Evolutionary conservation across 2,888 invertebrate genomes (phyloP).

Genomic region (Sminthurinus aureus): DNA sequence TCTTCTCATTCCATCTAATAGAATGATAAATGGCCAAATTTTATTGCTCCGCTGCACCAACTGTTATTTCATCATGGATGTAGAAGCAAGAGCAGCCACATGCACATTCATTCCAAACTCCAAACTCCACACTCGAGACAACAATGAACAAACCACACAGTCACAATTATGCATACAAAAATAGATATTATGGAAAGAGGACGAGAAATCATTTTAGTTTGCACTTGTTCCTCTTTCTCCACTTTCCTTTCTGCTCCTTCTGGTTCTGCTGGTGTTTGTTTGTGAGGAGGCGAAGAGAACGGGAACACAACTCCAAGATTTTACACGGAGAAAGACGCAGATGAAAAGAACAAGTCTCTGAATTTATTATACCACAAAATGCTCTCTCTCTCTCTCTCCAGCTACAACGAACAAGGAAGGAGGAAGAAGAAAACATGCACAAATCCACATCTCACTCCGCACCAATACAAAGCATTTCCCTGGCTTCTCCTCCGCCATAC

Average conservation of each 20-base stretch:
- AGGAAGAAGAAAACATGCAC: neutral
- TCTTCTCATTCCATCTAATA: neutral
- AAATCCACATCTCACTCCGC: neutral
- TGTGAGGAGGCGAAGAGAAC: neutral
- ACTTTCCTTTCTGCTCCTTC: neutral
- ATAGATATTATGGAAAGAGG: neutral
- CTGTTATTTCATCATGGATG: neutral
- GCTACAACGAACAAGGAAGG: no score
- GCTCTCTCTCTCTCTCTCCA: constrained; percentile 1
- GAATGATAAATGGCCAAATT: constrained; percentile 25
- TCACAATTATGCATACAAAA: no score
- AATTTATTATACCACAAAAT: constrained; percentile 26
- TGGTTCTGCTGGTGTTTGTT: neutral
- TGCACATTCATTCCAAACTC: neutral
- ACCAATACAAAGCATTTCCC: neutral
- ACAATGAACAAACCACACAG: no score
- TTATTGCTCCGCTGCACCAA: constrained; percentile 7
- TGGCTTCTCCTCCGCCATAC: no score
- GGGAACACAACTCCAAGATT: constrained; percentile 18
- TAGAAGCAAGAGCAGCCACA: neutral
- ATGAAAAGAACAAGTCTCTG: constrained; percentile 13
- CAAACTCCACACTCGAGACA: no score
- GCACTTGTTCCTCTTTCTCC: neutral
- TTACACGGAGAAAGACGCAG: neutral
- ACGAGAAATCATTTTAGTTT: constrained; percentile 22